Percentiles rank a stretch among this genome's conserved stretches.
These are phyloP conservation scores for Heliopora coerulea DNA, from an alignment of 92 coral and sea anemone genomes.

Conservation along the genomic window DNA sequence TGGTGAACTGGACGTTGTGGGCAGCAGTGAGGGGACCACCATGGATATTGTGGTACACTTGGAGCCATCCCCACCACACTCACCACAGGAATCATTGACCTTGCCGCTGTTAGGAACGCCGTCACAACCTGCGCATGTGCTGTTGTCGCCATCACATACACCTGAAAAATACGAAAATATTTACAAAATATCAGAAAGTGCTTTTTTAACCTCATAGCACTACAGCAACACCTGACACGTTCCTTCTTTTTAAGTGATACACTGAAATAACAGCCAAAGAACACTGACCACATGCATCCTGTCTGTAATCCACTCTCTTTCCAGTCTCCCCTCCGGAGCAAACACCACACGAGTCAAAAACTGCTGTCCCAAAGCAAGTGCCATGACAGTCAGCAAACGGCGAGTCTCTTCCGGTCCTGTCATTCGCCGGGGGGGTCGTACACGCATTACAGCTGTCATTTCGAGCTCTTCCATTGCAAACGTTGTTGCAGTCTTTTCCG, in stretches of 20 bases:
- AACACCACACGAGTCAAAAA: constrained; percentile 37
- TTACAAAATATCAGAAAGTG: too few relatives aligned
- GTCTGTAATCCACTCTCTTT: constrained; percentile 27
- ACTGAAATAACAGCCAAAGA: not conserved
- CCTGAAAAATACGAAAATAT: constrained; percentile 41
- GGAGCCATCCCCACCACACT: constrained; percentile 67
- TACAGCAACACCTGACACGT: too few relatives aligned
- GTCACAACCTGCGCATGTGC: constrained; percentile 69
- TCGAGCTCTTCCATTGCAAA: constrained; percentile 39
- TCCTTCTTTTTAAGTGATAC: too few relatives aligned
- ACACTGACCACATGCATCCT: constrained; percentile 68
- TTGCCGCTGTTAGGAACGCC: constrained; percentile 65
- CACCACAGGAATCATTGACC: constrained; percentile 57
- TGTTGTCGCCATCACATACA: constrained; percentile 61
- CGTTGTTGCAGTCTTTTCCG: constrained; percentile 38
- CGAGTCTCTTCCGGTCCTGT: constrained; percentile 3
- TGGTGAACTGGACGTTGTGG: constrained; percentile 41
- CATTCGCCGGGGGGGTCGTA: not conserved
- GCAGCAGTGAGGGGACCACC: constrained; percentile 32
- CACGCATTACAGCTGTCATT: constrained; percentile 42
- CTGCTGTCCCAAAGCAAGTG: constrained; percentile 53
- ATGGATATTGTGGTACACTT: constrained; percentile 50
- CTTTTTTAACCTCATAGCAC: too few relatives aligned
- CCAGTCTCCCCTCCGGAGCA: constrained; percentile 73
- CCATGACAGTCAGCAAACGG: constrained; percentile 56